Conservation (phyloP, 2,888 invertebrate genomes). For the Volucella zonaria region DNA sequence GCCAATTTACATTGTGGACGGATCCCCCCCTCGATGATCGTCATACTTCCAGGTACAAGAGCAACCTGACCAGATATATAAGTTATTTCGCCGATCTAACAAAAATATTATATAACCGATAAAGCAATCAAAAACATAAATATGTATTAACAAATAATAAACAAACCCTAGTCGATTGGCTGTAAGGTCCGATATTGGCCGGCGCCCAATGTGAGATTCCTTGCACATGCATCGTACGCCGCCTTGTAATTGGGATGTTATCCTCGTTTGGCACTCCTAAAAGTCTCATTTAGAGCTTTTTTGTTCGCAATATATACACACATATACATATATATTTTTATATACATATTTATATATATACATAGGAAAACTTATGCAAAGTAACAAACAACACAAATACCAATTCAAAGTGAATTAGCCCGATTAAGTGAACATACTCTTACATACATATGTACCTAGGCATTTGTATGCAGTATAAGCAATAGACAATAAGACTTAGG, state of each 20-base stretch:
- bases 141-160: neutral
- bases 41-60: constrained; percentile 91
- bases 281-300: constrained; percentile 73
- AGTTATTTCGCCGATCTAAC: constrained; percentile 90
- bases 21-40: constrained; percentile 89
- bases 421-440: neutral
- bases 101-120: constrained; percentile 1
- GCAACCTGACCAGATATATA: constrained; percentile 96
- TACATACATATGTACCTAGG: constrained; percentile 32
- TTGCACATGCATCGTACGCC: constrained; percentile 96
- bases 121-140: neutral
- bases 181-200: constrained; percentile 97
- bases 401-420: constrained; percentile 20
- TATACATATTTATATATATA: constrained; percentile 59
- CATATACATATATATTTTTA: constrained; percentile 61
- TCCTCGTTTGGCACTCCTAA: constrained; percentile 72
- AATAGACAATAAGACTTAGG: constrained; percentile 61
- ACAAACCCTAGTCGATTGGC: constrained; percentile 92
- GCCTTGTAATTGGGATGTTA: constrained; percentile 79
- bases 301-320: constrained; percentile 70
- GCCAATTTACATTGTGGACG: constrained; percentile 92
- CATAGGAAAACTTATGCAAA: constrained; percentile 64
- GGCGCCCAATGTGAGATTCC: constrained; percentile 99
- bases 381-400: constrained; percentile 56
- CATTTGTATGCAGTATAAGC: constrained; percentile 24